These are phyloP conservation scores for Penaeus monodon DNA, from an alignment of 2,888 invertebrate species.

Conservation along the genomic window DNA sequence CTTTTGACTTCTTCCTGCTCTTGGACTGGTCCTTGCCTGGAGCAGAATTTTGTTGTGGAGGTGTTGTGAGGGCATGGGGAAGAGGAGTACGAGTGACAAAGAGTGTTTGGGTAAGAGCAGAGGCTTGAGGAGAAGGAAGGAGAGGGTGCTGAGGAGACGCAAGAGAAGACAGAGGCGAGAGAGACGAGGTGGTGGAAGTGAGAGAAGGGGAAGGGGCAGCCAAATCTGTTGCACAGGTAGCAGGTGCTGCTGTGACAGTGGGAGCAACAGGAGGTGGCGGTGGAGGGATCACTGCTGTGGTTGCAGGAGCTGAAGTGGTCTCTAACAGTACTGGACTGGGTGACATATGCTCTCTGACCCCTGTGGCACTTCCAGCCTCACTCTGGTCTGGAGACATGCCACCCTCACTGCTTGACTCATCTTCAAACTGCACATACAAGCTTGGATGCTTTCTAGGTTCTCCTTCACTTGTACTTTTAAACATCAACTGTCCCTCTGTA, in stretches of 20 bases:
- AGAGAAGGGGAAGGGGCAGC: slow-evolving; percentile 58
- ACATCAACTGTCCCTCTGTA: slow-evolving; percentile 87
- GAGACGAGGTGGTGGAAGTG: slow-evolving; percentile 69
- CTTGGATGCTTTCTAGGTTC: slow-evolving; percentile 77
- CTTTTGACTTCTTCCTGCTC: slow-evolving; percentile 74
- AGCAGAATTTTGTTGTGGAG: slow-evolving; percentile 69
- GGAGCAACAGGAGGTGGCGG: slow-evolving; percentile 45
- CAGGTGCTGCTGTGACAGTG: slow-evolving; percentile 58
- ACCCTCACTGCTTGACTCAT: slow-evolving; percentile 87
- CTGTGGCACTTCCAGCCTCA: slow-evolving; percentile 39
- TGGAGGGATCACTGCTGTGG: slow-evolving; percentile 57
- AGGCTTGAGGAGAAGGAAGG: slow-evolving; percentile 50
- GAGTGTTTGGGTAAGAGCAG: slow-evolving; percentile 70
- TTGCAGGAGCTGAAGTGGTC: slow-evolving; percentile 69
- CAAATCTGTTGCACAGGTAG: slow-evolving; percentile 25
- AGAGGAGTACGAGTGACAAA: slow-evolving; percentile 69
- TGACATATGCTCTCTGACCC: slow-evolving; percentile 42
- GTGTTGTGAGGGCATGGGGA: slow-evolving; percentile 67
- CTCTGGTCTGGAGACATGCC: slow-evolving; percentile 65
- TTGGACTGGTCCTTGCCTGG: slow-evolving; percentile 77
- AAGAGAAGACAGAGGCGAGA: slow-evolving; percentile 64
- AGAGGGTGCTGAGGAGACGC: slow-evolving; percentile 63
- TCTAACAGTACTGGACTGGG: slow-evolving; percentile 68
- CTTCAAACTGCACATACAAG: slow-evolving; percentile 88
- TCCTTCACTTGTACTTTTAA: slow-evolving; percentile 92